Percentiles rank a stretch among this genome's conserved stretches.
phyloP scores from a whole-genome alignment of 2,797 vertebrate genomes.

The Zenarchopterus dispar region DNA sequence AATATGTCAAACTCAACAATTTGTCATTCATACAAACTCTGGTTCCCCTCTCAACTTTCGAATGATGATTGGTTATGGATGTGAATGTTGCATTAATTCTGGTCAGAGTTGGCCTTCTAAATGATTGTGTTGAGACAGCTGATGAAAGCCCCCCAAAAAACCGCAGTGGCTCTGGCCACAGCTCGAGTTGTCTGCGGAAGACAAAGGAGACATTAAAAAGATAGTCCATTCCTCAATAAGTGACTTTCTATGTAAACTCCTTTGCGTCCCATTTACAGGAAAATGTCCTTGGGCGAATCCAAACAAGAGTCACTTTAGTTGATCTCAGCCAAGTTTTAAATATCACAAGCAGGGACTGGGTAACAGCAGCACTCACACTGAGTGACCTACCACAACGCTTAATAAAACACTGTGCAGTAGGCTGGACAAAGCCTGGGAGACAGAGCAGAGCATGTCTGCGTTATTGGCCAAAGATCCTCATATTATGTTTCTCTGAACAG shows the following conservation, averaged over 20 bases:
- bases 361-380: conserved; percentile 60
- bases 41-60: conserved; percentile 63
- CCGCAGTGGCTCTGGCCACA: conserved; percentile 70
- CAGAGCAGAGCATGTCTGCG: conserved; percentile 60
- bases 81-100: conserved; percentile 78
- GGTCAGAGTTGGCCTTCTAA: conserved; percentile 74
- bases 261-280: conserved; percentile 78
- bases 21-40: conserved; percentile 78
- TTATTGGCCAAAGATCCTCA: conserved; percentile 62
- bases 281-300: conserved; percentile 81
- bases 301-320: conserved; percentile 75
- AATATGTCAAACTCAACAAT: conserved; percentile 72
- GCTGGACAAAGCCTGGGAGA: conserved; percentile 71
- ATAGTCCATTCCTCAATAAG: conserved; percentile 74
- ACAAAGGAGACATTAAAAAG: conserved; percentile 82
- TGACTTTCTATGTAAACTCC: conserved; percentile 78
- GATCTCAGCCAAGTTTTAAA: conserved; percentile 80
- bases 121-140: conserved; percentile 74
- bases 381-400: conserved; percentile 79
- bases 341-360: conserved; percentile 74
- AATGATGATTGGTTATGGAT: conserved; percentile 76
- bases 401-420: conserved; percentile 71
- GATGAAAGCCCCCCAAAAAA: conserved; percentile 81
- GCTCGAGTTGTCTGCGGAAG: conserved; percentile 75
- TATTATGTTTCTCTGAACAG: conserved; percentile 72